Percentiles rank a stretch among this genome's conserved stretches.
Evolutionary conservation across 2,113 vertebrate genomes (phyloP).

Genomic region (Pica pica): DNA sequence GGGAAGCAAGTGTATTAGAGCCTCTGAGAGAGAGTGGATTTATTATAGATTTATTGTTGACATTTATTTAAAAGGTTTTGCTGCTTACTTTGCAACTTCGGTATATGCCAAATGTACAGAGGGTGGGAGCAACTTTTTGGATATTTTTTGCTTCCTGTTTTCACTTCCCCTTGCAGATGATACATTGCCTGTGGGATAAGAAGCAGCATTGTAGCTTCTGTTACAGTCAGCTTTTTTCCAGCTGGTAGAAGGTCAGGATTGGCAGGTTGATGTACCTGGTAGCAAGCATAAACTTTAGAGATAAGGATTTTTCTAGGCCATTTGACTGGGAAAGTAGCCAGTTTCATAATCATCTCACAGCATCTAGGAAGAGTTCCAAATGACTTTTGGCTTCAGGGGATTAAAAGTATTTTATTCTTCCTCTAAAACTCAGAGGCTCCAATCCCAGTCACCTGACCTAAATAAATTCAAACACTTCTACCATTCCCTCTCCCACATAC

Average conservation of each 20-base stretch:
- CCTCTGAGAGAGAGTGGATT: not conserved
- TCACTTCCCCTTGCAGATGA: not conserved
- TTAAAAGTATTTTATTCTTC: slow-evolving; percentile 31
- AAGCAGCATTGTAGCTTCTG: not conserved
- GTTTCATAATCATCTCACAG: slow-evolving; percentile 9
- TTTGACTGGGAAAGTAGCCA: slow-evolving; percentile 54
- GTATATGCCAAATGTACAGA: not conserved
- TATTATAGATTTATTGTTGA: not conserved
- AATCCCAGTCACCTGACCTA: not conserved
- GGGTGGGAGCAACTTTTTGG: not conserved
- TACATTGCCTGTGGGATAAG: not conserved
- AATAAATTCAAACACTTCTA: not conserved
- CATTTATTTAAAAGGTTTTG: not conserved
- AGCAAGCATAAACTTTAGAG: slow-evolving; percentile 15
- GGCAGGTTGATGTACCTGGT: slow-evolving; percentile 52
- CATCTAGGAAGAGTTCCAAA: slow-evolving; percentile 51
- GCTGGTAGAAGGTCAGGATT: slow-evolving; percentile 43
- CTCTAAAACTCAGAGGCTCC: not conserved
- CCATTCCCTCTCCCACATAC: not conserved
- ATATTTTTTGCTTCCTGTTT: not conserved
- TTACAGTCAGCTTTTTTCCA: slow-evolving; percentile 32
- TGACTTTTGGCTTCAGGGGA: not conserved
- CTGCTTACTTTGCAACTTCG: not conserved
- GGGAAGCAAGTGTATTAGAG: not conserved
- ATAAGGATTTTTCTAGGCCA: slow-evolving; percentile 57